Evolutionary conservation across 2,113 vertebrate genomes (phyloP).

Genomic region (Xyliphius kryptos): DNA sequence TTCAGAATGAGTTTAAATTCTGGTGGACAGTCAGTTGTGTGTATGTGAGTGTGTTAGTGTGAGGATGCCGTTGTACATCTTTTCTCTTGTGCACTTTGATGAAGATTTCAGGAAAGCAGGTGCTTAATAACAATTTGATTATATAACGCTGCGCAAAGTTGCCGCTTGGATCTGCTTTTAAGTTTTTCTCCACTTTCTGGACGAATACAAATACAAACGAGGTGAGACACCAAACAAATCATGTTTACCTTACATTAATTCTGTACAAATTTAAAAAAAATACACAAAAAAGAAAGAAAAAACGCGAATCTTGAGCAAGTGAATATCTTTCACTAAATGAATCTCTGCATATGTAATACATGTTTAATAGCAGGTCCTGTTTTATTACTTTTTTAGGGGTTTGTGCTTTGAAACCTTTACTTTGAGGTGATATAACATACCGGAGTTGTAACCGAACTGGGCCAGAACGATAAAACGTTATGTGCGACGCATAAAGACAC

Average conservation of each 20-base stretch:
- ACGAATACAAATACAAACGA: neutral
- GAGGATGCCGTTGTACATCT: neutral
- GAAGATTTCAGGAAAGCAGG: neutral
- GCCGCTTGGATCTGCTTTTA: neutral
- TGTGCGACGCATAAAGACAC: neutral
- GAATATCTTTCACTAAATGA: too few species aligned
- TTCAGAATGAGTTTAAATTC: too few species aligned
- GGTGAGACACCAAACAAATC: slow-evolving; percentile 1
- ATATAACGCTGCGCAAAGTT: neutral
- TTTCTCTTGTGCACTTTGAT: neutral
- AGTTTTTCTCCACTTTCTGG: neutral
- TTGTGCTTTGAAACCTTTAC: too few species aligned
- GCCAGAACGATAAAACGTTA: neutral
- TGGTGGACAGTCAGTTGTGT: neutral
- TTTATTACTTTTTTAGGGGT: too few species aligned
- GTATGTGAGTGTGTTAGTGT: neutral
- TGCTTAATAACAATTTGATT: neutral
- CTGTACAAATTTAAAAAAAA: too few species aligned
- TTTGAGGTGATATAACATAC: neutral
- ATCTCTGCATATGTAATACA: too few species aligned
- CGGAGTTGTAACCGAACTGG: neutral
- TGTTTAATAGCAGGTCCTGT: too few species aligned
- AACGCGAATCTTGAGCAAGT: too few species aligned
- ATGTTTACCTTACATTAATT: too few species aligned
- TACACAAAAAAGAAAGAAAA: too few species aligned